Conservation (phyloP, 2,888 invertebrate genomes). For the Lycophotia porphyrea region DNA sequence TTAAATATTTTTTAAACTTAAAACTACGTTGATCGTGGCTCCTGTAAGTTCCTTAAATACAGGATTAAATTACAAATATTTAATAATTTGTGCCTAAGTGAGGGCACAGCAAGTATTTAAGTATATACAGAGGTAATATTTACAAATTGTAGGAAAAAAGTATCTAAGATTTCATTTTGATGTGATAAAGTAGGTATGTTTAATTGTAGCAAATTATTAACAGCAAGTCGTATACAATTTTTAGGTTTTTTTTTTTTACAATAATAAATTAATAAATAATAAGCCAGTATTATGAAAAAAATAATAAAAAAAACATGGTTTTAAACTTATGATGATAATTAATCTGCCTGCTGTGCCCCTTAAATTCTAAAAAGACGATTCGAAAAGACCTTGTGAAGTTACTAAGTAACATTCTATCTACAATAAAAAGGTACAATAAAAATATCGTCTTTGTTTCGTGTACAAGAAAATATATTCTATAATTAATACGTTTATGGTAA, state of each 20-base stretch:
- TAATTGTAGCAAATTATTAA: conserved; percentile 36
- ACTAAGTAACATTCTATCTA: conserved; percentile 61
- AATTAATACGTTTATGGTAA: conserved; percentile 55
- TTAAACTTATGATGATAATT: background rate
- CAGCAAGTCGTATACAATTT: conserved; percentile 49
- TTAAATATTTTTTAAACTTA: conserved; percentile 51
- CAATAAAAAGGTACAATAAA: conserved; percentile 63
- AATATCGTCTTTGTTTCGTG: conserved; percentile 64
- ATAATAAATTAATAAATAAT: background rate
- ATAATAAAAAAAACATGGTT: background rate
- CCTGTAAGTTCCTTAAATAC: conserved; percentile 34
- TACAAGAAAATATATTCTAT: conserved; percentile 68
- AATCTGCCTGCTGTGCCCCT: conserved; percentile 47
- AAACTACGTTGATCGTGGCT: conserved; percentile 56
- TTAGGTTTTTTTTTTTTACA: background rate
- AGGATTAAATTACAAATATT: conserved; percentile 40
- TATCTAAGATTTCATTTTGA: background rate
- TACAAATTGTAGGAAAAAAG: conserved; percentile 15
- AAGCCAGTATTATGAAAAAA: background rate
- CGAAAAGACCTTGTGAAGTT: conserved; percentile 39
- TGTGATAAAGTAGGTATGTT: background rate
- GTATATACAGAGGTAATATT: conserved; percentile 29
- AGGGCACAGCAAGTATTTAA: conserved; percentile 44
- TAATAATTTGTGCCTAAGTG: conserved; percentile 55
- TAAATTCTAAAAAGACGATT: conserved; percentile 47